phyloP scores from a whole-genome alignment of 2,888 invertebrate genomes.

The Drymonia ruficornis region DNA sequence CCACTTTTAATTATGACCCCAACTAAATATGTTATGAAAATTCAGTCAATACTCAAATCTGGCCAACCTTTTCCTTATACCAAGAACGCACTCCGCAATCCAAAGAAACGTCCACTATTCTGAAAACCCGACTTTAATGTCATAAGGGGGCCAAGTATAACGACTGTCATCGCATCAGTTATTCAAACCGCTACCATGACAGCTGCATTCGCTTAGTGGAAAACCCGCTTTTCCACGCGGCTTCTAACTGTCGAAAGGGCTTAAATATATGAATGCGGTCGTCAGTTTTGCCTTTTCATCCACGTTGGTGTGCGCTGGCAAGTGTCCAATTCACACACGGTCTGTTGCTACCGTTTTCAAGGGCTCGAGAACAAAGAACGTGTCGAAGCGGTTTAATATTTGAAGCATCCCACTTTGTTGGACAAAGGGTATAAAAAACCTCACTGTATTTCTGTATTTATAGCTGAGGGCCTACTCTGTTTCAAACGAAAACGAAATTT shows the following conservation, averaged over 20 bases:
- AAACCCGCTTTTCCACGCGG: conserved; percentile 31
- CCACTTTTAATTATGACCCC: no score
- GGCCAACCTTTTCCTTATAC: no score
- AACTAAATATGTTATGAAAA: no score
- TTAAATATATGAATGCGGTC: conserved; percentile 26
- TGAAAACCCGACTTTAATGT: background rate
- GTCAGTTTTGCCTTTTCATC: conserved; percentile 34
- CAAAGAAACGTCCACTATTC: background rate
- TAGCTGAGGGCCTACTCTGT: no score
- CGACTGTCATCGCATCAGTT: conserved; percentile 10
- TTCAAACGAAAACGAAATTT: no score
- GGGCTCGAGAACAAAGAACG: conserved; percentile 58
- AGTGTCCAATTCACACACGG: conserved; percentile 50
- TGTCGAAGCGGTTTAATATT: conserved; percentile 36
- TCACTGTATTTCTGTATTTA: no score
- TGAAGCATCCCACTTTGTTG: conserved; percentile 25
- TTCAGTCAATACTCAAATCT: no score
- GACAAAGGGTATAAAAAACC: conserved; percentile 22
- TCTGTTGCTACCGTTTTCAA: conserved; percentile 52
- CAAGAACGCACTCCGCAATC: background rate
- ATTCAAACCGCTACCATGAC: conserved; percentile 17
- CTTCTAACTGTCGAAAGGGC: conserved; percentile 36
- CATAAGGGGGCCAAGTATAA: conserved; percentile 1
- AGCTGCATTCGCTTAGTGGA: conserved; percentile 30
- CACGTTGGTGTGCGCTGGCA: conserved; percentile 32